A percentile compares a stretch with the other conserved stretches of the same genome.
Evolutionary conservation across 2,888 invertebrate species (phyloP).

Genomic region (Pseudococcus jackbeardsleyi): DNA sequence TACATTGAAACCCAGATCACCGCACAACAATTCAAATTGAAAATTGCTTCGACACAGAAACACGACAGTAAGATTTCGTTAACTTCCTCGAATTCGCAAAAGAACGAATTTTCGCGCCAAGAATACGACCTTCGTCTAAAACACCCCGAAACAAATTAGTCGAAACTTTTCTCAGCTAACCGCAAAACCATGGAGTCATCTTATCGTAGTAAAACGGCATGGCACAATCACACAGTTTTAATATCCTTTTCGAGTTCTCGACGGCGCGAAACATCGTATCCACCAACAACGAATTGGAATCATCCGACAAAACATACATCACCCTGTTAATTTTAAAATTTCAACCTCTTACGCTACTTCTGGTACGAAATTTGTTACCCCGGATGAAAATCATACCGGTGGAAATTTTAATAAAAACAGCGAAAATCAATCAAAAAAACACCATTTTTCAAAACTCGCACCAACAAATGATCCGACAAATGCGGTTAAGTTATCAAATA

Average conservation of each 20-base stretch:
- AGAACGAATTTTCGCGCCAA: not conserved
- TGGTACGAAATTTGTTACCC: not conserved
- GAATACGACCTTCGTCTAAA: not conserved
- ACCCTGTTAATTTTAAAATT: not conserved
- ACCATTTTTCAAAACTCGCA: not conserved
- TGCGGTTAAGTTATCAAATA: conserved; percentile 1
- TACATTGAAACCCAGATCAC: too few relatives aligned
- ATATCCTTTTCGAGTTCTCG: not conserved
- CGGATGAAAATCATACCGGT: not conserved
- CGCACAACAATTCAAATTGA: too few relatives aligned
- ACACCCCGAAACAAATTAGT: not conserved
- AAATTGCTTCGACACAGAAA: too few relatives aligned
- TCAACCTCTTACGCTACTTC: not conserved
- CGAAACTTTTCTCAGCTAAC: not conserved
- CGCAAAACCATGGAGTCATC: not conserved
- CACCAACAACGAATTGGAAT: too few relatives aligned
- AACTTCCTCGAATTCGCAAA: not conserved
- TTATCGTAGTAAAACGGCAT: not conserved
- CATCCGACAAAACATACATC: not conserved
- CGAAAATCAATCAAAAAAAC: not conserved
- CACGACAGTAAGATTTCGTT: not conserved
- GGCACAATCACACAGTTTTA: not conserved
- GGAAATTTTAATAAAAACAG: not conserved
- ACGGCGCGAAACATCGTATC: too few relatives aligned
- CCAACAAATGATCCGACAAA: not conserved